Conservation (phyloP, 2,113 vertebrate genomes). For the Thinocorus orbignyianus region DNA sequence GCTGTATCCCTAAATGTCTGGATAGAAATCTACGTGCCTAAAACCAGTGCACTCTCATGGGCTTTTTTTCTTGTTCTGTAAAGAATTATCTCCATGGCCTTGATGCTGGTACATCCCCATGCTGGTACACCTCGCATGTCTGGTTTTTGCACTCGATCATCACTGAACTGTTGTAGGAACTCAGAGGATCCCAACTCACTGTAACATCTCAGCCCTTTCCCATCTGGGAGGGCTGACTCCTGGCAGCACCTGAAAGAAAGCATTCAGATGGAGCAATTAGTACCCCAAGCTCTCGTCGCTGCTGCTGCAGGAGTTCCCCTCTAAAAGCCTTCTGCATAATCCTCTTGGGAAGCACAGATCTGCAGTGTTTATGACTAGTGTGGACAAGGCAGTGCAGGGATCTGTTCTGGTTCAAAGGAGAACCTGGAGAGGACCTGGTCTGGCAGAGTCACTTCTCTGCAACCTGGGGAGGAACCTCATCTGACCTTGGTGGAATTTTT, state of each 20-base stretch:
- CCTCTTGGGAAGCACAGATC: neutral
- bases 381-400: neutral
- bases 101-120: accelerated
- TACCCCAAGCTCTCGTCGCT: neutral
- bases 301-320: neutral
- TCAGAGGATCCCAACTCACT: neutral
- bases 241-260: neutral
- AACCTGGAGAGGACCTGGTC: neutral
- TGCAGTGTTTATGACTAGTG: neutral
- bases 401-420: neutral
- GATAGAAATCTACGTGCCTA: accelerated
- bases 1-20: accelerated
- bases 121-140: neutral
- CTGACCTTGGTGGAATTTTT: neutral
- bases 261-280: neutral
- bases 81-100: neutral
- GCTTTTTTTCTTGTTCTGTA: neutral
- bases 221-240: neutral
- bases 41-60: neutral
- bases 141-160: accelerated
- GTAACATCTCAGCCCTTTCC: neutral
- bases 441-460: neutral
- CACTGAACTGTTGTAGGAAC: neutral
- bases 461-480: neutral
- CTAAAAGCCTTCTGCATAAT: neutral